phyloP scores from a whole-genome alignment of 2,113 vertebrate genomes.

The Erythrocercus mccallii region DNA sequence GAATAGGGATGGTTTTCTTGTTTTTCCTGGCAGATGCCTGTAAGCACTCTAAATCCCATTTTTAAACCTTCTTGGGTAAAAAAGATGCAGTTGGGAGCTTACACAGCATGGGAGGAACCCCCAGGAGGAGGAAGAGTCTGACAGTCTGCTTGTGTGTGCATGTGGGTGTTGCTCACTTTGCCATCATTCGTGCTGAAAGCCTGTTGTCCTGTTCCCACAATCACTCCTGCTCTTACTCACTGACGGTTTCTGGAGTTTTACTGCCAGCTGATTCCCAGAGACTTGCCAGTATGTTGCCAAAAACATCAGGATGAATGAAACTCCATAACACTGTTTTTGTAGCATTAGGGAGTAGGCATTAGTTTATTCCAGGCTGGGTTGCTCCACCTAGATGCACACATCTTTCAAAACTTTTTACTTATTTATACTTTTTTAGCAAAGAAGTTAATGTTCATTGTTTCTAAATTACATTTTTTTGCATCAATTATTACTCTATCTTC shows the following conservation, averaged over 20 bases:
- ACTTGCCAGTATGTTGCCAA: neutral
- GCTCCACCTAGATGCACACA: fast-evolving
- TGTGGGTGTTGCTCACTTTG: neutral
- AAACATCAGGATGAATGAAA: neutral
- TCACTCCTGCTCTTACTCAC: neutral
- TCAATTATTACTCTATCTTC: neutral
- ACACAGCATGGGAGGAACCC: neutral
- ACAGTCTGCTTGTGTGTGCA: neutral
- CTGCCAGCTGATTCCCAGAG: neutral
- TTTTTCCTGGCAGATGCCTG: neutral
- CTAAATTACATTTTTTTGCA: neutral
- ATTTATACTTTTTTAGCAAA: neutral
- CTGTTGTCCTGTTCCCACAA: neutral
- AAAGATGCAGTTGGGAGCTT: neutral
- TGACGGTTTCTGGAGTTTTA: neutral
- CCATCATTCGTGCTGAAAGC: neutral
- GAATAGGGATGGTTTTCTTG: neutral
- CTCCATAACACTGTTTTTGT: neutral
- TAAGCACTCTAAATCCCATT: neutral
- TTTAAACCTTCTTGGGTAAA: neutral
- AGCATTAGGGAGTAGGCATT: neutral
- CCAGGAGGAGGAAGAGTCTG: neutral
- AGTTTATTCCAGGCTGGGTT: fast-evolving
- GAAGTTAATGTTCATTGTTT: neutral
- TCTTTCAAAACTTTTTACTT: neutral